Base-by-base conservation (phyloP, 1,140 invertebrate genomes). In the Cylas formicarius region DNA sequence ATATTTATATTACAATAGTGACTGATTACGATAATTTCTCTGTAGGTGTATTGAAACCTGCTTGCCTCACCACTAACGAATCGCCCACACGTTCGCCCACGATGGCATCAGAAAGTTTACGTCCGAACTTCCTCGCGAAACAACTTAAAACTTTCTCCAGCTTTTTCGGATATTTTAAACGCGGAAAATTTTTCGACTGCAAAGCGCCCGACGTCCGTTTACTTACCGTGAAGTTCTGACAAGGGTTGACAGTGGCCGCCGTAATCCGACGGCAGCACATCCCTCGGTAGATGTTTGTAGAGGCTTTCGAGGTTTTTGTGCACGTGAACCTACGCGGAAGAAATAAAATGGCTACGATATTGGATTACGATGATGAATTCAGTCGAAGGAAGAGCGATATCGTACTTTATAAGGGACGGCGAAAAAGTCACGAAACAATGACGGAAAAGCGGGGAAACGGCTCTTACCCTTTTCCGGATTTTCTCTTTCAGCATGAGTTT, bases 401-500 rank as follows among this genome's bases (percentile, higher is more conserved):
- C 28, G 24, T 26, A 3, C 19, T 29, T 14, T 9, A 33, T n/a
- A 33, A 14, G 9, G 2, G 9, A n/a, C 2, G 31, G n/a, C n/a
- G n/a, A n/a, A n/a, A n/a, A n/a, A n/a, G n/a, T n/a, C n/a, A n/a
- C n/a, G n/a, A n/a, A n/a, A n/a, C n/a, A n/a, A n/a, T 14, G 18
- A 33, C 13, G 9, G 18, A 3, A 9, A 33, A 14, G 13, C 13
- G 13, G 31, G 7, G 5, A 16, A 23, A 8, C 22, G 9, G 2
- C 17, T 52, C 61, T 62, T 56, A 75, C 73, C 58, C 74, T 67
- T 19, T 64, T 61, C 17, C 62, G 63, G 48, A 73, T 52, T 49
- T 74, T 74, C 14, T 69, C 62, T 16, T 63, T 69, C 55, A 73
- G 58, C 34, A 75, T 68, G 5, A 59, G 57, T 28, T 68, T 70